Percentiles rank a stretch among this genome's conserved stretches.
Conservation (phyloP, 2,888 invertebrate species). For the Biston stratarius region DNA sequence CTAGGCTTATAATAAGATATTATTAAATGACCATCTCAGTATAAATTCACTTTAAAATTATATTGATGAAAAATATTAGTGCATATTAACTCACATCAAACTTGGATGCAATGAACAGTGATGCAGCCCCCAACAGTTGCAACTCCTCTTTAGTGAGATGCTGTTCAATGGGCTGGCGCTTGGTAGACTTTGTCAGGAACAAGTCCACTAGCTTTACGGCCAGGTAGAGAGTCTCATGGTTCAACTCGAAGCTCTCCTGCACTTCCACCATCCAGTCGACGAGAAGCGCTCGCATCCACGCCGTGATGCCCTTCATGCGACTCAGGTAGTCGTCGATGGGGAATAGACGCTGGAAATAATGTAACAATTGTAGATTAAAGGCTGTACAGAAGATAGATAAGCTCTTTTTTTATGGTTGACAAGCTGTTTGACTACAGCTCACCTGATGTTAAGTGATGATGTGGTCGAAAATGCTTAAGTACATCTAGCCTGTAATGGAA, state of each 20-base stretch:
- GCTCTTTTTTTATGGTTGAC: background rate
- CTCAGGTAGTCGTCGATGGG: constrained; percentile 93
- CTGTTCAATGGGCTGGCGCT: constrained; percentile 69
- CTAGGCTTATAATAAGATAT: no score
- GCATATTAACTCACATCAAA: constrained; percentile 94
- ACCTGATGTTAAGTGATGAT: no score
- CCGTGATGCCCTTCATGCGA: constrained; percentile 91
- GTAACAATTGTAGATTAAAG: background rate
- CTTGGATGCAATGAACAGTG: constrained; percentile 97
- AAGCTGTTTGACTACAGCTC: background rate
- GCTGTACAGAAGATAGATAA: background rate
- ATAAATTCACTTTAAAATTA: no score
- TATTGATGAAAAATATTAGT: background rate
- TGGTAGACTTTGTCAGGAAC: constrained; percentile 87
- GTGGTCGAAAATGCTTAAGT: no score
- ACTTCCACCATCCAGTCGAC: constrained; percentile 99
- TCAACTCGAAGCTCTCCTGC: constrained; percentile 98
- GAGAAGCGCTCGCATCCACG: constrained; percentile 96
- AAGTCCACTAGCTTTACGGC: constrained; percentile 98
- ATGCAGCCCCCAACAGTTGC: constrained; percentile 96
- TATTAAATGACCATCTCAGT: no score
- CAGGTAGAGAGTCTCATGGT: constrained; percentile 98
- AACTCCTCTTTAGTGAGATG: constrained; percentile 92
- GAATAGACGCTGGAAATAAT: constrained; percentile 87
- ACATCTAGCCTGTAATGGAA: no score